Conservation (phyloP, 2,888 invertebrate genomes). For the Mechanitis messenoides region DNA sequence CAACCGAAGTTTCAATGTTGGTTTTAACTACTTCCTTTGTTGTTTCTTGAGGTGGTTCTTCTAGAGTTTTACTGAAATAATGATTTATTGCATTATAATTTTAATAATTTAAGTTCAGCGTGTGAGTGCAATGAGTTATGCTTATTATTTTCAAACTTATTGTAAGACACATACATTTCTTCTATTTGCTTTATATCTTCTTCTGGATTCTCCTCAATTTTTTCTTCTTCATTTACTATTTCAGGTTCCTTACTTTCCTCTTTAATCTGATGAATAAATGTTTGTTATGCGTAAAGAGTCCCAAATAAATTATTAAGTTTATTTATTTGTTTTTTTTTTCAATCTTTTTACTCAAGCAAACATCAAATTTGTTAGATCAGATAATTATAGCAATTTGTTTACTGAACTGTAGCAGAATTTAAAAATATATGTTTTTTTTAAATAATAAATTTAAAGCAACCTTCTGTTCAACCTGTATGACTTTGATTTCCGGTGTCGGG, state of each 20-base stretch:
- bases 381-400: too few species aligned
- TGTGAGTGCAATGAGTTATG: not conserved
- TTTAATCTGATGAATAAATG: slow-evolving; percentile 40
- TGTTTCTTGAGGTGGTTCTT: not conserved
- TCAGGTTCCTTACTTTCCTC: slow-evolving; percentile 42
- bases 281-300: too few species aligned
- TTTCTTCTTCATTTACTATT: slow-evolving; percentile 7
- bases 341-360: too few species aligned
- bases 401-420: not conserved
- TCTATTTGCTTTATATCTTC: slow-evolving; percentile 23
- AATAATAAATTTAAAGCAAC: slow-evolving; percentile 32
- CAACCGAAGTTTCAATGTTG: not conserved
- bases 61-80: not conserved
- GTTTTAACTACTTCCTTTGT: slow-evolving; percentile 16
- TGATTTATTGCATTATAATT: not conserved
- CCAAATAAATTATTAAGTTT: too few species aligned
- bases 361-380: too few species aligned
- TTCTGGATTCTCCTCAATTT: slow-evolving; percentile 23
- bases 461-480: slow-evolving; percentile 57
- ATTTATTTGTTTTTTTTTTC: too few species aligned
- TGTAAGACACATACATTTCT: slow-evolving; percentile 10
- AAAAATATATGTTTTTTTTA: not conserved
- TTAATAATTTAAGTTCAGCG: not conserved
- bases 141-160: not conserved
- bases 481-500: slow-evolving; percentile 67